Conservation (phyloP, 2,888 invertebrate species). For the Muschampia plurimacula region DNA sequence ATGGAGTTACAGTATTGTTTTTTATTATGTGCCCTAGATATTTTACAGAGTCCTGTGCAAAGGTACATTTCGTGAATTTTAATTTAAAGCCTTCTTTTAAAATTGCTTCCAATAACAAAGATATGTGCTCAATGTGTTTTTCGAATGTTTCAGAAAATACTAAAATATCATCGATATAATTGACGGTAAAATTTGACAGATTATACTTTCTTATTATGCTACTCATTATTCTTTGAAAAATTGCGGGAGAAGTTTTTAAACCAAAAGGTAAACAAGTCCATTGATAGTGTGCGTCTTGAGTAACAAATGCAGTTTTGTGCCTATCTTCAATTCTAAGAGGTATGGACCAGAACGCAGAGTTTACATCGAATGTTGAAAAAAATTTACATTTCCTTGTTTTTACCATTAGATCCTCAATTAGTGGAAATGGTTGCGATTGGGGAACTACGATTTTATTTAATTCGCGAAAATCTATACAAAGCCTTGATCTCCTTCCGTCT, state of each 20-base stretch:
- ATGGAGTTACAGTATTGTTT: conserved; percentile 41
- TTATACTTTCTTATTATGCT: conserved; percentile 44
- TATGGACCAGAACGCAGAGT: conserved; percentile 58
- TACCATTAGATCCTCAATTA: conserved; percentile 51
- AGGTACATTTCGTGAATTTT: conserved; percentile 48
- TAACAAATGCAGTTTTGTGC: conserved; percentile 53
- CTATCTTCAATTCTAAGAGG: conserved; percentile 51
- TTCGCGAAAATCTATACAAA: conserved; percentile 54
- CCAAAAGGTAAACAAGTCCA: conserved; percentile 55
- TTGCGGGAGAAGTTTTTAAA: conserved; percentile 57
- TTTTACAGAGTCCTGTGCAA: conserved; percentile 46
- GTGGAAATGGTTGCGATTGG: conserved; percentile 52
- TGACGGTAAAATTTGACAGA: conserved; percentile 37
- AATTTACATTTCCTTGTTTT: conserved; percentile 51
- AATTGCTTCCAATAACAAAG: conserved; percentile 42
- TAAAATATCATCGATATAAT: conserved; percentile 44
- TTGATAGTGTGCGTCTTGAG: conserved; percentile 51
- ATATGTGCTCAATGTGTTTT: conserved; percentile 47
- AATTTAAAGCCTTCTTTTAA: conserved; percentile 48
- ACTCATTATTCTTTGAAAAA: conserved; percentile 58
- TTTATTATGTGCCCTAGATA: conserved; percentile 48
- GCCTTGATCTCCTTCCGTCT: conserved; percentile 48
- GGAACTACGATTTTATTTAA: conserved; percentile 50
- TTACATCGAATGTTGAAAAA: conserved; percentile 53
- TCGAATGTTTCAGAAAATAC: conserved; percentile 47